A percentile compares a stretch with the other conserved stretches of the same genome.
Evolutionary conservation across 2,797 vertebrate genomes (phyloP).

Genomic region (Anableps anableps): DNA sequence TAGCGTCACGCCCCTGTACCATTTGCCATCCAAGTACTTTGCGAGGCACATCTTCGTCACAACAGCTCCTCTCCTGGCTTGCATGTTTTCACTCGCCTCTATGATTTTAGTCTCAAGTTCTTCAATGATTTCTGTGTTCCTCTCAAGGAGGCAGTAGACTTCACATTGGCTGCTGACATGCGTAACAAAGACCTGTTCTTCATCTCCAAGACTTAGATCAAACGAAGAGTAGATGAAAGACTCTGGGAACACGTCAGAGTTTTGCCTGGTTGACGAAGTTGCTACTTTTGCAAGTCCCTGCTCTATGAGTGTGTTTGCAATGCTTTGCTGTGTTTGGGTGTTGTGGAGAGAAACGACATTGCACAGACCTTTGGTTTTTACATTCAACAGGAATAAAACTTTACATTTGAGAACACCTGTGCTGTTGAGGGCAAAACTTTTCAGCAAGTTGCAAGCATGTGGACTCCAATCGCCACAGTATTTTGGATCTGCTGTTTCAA

Average conservation of each 20-base stretch:
- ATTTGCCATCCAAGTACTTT: constrained; percentile 87
- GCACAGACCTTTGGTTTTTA: constrained; percentile 72
- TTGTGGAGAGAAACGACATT: constrained; percentile 85
- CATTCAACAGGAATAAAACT: constrained; percentile 75
- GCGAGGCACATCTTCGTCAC: constrained; percentile 82
- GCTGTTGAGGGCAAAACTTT: constrained; percentile 70
- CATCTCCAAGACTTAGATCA: constrained; percentile 80
- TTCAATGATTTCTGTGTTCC: constrained; percentile 80
- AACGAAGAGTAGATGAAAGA: constrained; percentile 89
- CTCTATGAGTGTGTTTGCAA: constrained; percentile 71
- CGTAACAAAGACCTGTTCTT: constrained; percentile 86
- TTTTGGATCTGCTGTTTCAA: constrained; percentile 63
- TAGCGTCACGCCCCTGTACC: constrained; percentile 83
- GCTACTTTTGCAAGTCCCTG: constrained; percentile 55
- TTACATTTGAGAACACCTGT: constrained; percentile 78
- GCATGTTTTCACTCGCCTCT: constrained; percentile 64
- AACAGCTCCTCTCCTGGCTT: constrained; percentile 21
- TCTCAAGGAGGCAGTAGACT: constrained; percentile 89
- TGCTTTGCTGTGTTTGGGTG: constrained; percentile 55
- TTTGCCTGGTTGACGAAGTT: constrained; percentile 49
- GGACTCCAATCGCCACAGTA: constrained; percentile 67
- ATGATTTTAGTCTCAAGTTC: constrained; percentile 76
- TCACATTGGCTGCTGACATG: constrained; percentile 84
- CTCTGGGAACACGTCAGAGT: constrained; percentile 67
- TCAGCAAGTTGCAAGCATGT: constrained; percentile 68